phyloP scores from a whole-genome alignment of 2,797 vertebrate genomes.

The Emydoidea blandingii region DNA sequence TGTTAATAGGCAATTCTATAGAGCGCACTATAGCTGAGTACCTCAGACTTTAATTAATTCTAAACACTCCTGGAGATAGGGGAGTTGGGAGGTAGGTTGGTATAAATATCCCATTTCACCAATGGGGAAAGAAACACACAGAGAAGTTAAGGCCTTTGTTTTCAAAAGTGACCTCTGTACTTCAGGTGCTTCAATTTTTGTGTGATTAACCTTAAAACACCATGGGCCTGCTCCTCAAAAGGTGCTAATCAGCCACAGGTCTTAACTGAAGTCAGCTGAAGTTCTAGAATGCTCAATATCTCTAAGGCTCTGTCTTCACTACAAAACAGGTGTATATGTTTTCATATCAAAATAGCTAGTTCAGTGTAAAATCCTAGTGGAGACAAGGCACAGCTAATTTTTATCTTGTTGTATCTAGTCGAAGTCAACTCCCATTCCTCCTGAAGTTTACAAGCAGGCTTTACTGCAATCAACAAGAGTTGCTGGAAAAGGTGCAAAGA shows the following conservation, averaged over 20 bases:
- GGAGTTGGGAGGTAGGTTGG: not conserved
- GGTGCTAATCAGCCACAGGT: slow-evolving; percentile 14
- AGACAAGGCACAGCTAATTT: not conserved
- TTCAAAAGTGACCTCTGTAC: not conserved
- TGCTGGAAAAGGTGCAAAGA: not conserved
- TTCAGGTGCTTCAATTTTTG: not conserved
- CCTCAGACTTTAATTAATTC: not conserved
- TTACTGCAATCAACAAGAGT: not conserved
- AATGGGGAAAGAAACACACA: not conserved
- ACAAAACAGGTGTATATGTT: slow-evolving; percentile 16
- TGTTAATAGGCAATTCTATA: not conserved
- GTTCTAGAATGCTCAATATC: not conserved
- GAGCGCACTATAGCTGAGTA: not conserved
- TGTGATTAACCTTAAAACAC: not conserved
- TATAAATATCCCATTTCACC: not conserved
- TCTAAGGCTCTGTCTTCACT: slow-evolving; percentile 36
- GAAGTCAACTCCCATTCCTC: not conserved
- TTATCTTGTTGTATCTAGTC: not conserved
- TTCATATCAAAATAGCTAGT: not conserved
- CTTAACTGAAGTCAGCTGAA: slow-evolving; percentile 8
- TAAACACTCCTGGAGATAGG: not conserved
- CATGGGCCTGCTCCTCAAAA: slow-evolving; percentile 5
- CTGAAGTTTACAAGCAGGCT: not conserved
- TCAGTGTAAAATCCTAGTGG: not conserved
- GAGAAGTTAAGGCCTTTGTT: not conserved